phyloP scores from a whole-genome alignment of 2,888 invertebrate species.

The Catocala fraxini region DNA sequence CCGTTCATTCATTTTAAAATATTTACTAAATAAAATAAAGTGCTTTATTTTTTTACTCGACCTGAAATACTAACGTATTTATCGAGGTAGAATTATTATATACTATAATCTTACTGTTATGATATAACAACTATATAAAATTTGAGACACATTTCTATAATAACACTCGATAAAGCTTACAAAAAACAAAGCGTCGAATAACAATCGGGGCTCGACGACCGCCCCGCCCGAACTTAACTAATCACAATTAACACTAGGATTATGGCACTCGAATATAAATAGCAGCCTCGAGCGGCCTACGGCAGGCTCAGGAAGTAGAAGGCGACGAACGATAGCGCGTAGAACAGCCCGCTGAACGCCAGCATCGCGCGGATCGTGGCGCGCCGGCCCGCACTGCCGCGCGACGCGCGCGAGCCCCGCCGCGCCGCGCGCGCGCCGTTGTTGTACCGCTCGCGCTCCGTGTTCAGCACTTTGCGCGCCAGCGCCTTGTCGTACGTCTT shows the following conservation, averaged over 20 bases:
- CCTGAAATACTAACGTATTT: background rate
- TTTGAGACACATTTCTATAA: conserved; percentile 1
- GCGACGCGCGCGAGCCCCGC: conserved; percentile 13
- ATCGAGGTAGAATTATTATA: conserved; percentile 1
- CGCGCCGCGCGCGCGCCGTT: conserved; percentile 77
- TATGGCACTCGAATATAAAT: conserved; percentile 30
- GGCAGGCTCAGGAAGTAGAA: conserved; percentile 80
- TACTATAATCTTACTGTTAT: conserved; percentile 1
- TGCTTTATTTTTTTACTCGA: conserved; percentile 1
- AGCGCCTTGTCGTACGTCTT: conserved; percentile 46
- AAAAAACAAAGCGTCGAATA: background rate
- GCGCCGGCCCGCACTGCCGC: conserved; percentile 55
- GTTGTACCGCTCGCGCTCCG: conserved; percentile 69
- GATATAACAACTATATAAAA: background rate
- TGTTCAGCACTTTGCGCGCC: conserved; percentile 65
- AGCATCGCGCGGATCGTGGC: conserved; percentile 86
- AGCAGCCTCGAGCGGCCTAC: conserved; percentile 38
- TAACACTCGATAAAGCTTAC: background rate
- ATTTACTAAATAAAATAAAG: conserved; percentile 2
- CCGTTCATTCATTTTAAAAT: background rate
- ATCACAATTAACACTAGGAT: conserved; percentile 12
- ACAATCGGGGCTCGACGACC: background rate
- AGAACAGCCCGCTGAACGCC: conserved; percentile 81
- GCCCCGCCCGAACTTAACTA: conserved; percentile 6
- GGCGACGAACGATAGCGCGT: conserved; percentile 73